Percentiles rank a stretch among this genome's conserved stretches.
These are phyloP conservation scores for Bagarius yarrelli DNA, from an alignment of 2,113 vertebrate genomes.

Conservation along the genomic window DNA sequence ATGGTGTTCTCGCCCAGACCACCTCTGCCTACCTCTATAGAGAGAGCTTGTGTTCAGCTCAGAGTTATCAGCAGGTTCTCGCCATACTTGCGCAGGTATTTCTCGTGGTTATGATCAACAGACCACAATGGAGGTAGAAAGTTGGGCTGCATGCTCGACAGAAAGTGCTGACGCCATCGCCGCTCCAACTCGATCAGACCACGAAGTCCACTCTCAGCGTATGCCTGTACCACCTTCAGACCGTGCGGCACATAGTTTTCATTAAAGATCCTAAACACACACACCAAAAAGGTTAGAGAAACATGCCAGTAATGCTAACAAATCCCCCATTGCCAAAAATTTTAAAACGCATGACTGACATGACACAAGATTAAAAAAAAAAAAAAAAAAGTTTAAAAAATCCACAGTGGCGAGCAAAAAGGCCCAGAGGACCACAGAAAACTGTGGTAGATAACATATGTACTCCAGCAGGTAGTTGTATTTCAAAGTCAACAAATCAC, in stretches of 20 bases:
- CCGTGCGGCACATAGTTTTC: constrained; percentile 88
- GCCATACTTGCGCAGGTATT: constrained; percentile 88
- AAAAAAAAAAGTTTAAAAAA: too few relatives aligned
- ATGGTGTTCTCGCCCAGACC: neutral
- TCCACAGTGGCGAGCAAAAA: neutral
- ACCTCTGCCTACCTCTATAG: constrained; percentile 9
- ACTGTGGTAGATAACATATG: neutral
- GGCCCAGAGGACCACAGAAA: neutral
- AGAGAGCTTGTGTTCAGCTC: constrained; percentile 56
- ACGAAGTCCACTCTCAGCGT: constrained; percentile 75
- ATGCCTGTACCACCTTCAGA: constrained; percentile 87
- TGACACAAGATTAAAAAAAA: neutral
- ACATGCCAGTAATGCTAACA: too few relatives aligned
- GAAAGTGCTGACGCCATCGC: constrained; percentile 94
- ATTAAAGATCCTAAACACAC: constrained; percentile 82
- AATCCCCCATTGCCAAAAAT: too few relatives aligned
- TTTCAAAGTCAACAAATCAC: neutral
- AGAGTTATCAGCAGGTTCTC: constrained; percentile 80
- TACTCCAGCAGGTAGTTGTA: neutral
- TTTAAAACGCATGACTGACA: neutral
- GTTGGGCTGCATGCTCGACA: constrained; percentile 84
- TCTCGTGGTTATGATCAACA: constrained; percentile 89
- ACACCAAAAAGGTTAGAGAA: too few relatives aligned
- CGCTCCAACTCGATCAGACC: constrained; percentile 90
- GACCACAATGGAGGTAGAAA: constrained; percentile 91